phyloP scores from a whole-genome alignment of 2,888 invertebrate species.

The Cremastinae sp. region DNA sequence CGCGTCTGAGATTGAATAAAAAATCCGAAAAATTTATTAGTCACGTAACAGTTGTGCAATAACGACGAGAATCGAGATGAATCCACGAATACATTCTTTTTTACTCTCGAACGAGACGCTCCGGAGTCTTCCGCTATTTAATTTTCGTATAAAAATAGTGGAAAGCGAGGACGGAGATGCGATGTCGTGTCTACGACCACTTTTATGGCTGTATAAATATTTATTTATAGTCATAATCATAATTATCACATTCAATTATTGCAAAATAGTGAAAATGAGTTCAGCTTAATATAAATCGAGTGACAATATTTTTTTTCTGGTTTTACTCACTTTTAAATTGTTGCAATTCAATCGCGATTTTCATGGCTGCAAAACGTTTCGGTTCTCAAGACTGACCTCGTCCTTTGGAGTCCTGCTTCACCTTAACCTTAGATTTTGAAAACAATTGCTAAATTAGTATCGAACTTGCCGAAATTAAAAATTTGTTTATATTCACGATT shows the following conservation, averaged over 20 bases:
- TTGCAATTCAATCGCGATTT: slow-evolving; percentile 72
- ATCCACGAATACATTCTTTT: neutral
- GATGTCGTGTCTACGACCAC: no score
- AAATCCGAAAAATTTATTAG: neutral
- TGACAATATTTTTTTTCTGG: neutral
- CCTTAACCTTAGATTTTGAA: slow-evolving; percentile 58
- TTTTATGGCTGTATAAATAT: neutral
- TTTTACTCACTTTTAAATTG: slow-evolving; percentile 75
- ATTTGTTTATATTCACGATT: no score
- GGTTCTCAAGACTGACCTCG: slow-evolving; percentile 27
- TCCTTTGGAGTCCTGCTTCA: slow-evolving; percentile 54
- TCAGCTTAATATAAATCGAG: no score
- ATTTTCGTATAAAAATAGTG: neutral
- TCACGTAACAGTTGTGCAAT: slow-evolving; percentile 31
- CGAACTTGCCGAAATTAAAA: neutral
- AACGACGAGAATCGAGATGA: slow-evolving; percentile 5
- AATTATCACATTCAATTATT: neutral
- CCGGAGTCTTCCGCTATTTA: neutral
- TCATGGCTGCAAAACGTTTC: slow-evolving; percentile 70
- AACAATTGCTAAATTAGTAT: neutral
- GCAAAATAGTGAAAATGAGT: no score
- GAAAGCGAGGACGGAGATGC: no score
- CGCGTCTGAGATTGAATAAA: slow-evolving; percentile 6
- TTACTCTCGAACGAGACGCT: neutral
- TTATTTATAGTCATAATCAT: neutral